Conservation (phyloP, 2,888 invertebrate species). For the Machimus rusticus region DNA sequence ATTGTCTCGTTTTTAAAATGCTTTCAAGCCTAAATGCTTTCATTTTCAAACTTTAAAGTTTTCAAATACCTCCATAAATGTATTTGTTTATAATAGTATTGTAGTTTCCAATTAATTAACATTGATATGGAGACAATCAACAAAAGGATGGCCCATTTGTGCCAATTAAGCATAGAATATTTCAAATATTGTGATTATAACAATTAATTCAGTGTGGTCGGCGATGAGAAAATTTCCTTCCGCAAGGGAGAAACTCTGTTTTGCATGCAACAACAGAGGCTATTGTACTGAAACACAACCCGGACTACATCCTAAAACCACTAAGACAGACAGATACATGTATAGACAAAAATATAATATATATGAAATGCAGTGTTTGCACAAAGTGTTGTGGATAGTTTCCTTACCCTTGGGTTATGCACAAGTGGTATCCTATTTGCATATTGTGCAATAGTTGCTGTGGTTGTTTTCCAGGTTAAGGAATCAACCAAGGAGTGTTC, state of each 20-base stretch:
- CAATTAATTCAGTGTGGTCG: background rate
- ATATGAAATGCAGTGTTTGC: conserved; percentile 24
- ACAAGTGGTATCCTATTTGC: conserved; percentile 63
- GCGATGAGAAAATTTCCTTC: background rate
- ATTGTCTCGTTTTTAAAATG: too few relatives aligned
- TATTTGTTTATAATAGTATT: background rate
- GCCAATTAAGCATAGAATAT: background rate
- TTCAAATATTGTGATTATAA: background rate
- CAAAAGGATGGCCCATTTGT: background rate
- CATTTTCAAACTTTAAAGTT: too few relatives aligned
- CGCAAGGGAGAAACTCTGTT: background rate
- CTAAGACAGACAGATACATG: background rate
- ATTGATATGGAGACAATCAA: background rate
- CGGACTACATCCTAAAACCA: background rate
- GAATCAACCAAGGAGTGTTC: conserved; percentile 71
- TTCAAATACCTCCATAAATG: background rate
- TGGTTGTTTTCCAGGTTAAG: conserved; percentile 68
- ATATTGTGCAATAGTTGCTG: conserved; percentile 61
- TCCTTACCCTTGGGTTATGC: conserved; percentile 62
- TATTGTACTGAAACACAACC: background rate
- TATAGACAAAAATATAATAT: background rate
- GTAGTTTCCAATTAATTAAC: background rate
- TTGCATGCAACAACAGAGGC: conserved; percentile 5
- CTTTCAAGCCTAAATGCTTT: too few relatives aligned
- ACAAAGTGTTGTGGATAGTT: background rate